Evolutionary conservation across 2,113 vertebrate species (phyloP).

Genomic region (Myanophis thanlyinensis): DNA sequence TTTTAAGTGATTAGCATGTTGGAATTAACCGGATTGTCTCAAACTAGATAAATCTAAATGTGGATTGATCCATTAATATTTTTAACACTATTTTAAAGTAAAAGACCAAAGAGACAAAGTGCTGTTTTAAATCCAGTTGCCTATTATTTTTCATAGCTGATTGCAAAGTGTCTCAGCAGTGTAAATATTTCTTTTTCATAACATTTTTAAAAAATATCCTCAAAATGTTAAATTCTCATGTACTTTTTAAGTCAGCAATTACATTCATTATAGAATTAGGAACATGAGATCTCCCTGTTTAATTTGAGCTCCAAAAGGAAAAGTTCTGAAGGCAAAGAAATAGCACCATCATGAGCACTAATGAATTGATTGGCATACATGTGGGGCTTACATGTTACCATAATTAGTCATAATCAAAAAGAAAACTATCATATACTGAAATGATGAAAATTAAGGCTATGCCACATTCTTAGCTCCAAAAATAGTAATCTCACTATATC

Average conservation of each 20-base stretch:
- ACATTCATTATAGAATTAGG: not conserved
- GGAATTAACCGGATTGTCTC: not conserved
- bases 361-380: not conserved
- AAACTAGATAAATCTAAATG: not conserved
- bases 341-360: not conserved
- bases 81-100: not conserved
- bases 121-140: not conserved
- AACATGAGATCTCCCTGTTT: not conserved
- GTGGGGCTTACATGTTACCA: not conserved
- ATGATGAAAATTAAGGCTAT: not conserved
- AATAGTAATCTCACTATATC: not conserved
- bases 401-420: not conserved
- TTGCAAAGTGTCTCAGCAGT: constrained; percentile 33
- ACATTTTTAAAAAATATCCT: constrained; percentile 6
- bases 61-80: not conserved
- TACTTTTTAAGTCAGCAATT: not conserved
- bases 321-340: not conserved
- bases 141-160: constrained; percentile 26
- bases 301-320: not conserved
- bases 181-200: constrained; percentile 48
- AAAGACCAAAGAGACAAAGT: not conserved
- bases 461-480: not conserved
- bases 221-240: not conserved
- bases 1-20: not conserved
- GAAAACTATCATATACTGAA: not conserved